Evolutionary conservation across 2,113 vertebrate genomes (phyloP).

Genomic region (Nycticebus coucang): DNA sequence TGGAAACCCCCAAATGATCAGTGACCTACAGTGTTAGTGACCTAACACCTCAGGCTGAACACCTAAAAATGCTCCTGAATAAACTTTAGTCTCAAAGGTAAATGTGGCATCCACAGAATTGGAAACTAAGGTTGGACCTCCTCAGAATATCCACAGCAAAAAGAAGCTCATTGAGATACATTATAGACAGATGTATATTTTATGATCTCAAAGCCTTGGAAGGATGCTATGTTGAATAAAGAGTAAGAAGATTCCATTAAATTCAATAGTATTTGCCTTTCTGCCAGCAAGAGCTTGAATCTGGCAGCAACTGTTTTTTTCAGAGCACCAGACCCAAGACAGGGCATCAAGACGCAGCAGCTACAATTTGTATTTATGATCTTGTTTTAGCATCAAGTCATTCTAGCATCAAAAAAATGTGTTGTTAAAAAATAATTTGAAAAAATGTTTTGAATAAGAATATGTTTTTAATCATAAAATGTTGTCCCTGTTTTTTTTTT

Average conservation of each 20-base stretch:
- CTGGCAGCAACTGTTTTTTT: neutral
- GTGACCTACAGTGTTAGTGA: neutral
- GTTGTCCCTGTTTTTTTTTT: neutral
- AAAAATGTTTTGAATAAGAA: neutral
- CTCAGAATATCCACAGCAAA: neutral
- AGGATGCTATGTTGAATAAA: neutral
- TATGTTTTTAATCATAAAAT: neutral
- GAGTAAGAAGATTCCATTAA: neutral
- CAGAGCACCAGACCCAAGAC: neutral
- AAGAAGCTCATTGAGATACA: neutral
- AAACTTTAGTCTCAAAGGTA: neutral
- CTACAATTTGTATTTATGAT: neutral
- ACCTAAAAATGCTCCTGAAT: neutral
- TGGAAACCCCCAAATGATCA: neutral
- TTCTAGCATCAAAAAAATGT: neutral
- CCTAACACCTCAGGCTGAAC: neutral
- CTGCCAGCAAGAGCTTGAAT: neutral
- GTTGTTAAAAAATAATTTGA: too few species aligned
- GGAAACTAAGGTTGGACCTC: neutral
- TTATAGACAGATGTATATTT: neutral
- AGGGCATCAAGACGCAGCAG: neutral
- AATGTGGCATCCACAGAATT: neutral
- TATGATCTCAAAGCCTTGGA: neutral
- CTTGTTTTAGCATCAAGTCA: slow-evolving; percentile 4
- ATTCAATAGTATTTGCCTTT: neutral